phyloP scores from a whole-genome alignment of 1,140 invertebrate genomes.

The Aradophagus sp. region DNA sequence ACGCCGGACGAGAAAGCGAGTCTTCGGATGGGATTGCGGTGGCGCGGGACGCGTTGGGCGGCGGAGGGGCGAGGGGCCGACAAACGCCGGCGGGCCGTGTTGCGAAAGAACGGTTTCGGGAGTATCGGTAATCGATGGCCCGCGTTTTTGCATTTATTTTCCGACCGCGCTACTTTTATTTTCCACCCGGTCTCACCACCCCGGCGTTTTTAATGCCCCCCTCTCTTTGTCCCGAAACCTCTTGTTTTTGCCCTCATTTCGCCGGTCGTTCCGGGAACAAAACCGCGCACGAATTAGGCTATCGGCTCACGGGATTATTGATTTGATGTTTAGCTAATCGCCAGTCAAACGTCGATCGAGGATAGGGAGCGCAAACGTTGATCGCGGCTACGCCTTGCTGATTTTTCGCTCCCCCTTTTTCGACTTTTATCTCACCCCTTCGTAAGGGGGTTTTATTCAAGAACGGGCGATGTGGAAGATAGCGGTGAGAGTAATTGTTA shows the following conservation, averaged over 20 bases:
- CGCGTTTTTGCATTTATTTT: slow-evolving; percentile 47
- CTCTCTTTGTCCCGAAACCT: not conserved
- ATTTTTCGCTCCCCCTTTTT: too few relatives aligned
- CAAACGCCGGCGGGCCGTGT: slow-evolving; percentile 35
- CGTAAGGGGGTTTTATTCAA: too few relatives aligned
- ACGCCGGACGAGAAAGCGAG: slow-evolving; percentile 58
- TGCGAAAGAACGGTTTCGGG: slow-evolving; percentile 43
- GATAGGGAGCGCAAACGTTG: slow-evolving; percentile 3
- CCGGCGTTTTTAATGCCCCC: not conserved
- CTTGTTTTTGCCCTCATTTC: not conserved
- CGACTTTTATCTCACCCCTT: too few relatives aligned
- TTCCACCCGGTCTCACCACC: not conserved
- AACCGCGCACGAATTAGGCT: slow-evolving; percentile 21
- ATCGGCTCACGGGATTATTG: slow-evolving; percentile 8
- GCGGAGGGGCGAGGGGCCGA: slow-evolving; percentile 11
- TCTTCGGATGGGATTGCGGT: slow-evolving; percentile 33
- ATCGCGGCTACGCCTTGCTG: not conserved
- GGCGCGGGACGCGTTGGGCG: too few relatives aligned
- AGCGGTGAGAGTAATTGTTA: too few relatives aligned
- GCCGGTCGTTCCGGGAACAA: not conserved
- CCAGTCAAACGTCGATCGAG: slow-evolving; percentile 9
- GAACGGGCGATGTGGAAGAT: too few relatives aligned
- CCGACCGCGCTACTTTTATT: slow-evolving; percentile 12
- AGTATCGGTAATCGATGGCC: slow-evolving; percentile 52
- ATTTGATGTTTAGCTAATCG: slow-evolving; percentile 22